Percentiles rank a stretch among this genome's conserved stretches.
Conservation (phyloP, 2,888 invertebrate genomes). For the Helicoverpa assulta region DNA sequence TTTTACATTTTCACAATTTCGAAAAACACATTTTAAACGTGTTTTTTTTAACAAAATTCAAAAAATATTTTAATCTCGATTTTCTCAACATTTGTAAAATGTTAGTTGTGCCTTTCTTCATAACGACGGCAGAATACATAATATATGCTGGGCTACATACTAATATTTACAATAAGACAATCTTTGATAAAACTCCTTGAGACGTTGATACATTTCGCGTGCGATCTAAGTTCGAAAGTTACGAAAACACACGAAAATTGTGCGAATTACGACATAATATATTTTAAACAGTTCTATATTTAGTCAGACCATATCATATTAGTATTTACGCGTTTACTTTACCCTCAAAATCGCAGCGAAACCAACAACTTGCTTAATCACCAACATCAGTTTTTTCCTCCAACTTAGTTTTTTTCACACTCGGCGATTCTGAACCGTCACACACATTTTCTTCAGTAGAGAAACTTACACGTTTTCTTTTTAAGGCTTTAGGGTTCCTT, state of each 20-base stretch:
- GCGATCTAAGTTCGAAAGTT: neutral
- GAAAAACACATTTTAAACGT: too few species aligned
- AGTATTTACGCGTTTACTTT: neutral
- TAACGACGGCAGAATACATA: too few species aligned
- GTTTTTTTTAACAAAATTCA: too few species aligned
- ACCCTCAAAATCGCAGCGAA: conserved; percentile 4
- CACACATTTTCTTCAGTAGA: conserved; percentile 70
- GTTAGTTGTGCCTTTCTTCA: too few species aligned
- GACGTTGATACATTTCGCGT: conserved; percentile 4
- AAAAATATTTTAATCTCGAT: too few species aligned
- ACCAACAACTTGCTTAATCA: conserved; percentile 38
- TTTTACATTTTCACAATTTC: too few species aligned
- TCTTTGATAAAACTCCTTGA: conserved; percentile 42
- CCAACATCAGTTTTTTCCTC: conserved; percentile 55
- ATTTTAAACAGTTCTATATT: too few species aligned
- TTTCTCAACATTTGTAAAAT: too few species aligned
- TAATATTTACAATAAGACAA: conserved; percentile 59
- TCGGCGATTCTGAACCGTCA: conserved; percentile 54
- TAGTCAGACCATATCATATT: neutral
- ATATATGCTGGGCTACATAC: neutral
- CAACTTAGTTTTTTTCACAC: conserved; percentile 53
- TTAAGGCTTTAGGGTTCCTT: conserved; percentile 68
- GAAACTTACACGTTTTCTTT: conserved; percentile 74
- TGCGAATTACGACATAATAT: neutral
- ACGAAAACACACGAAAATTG: neutral